Evolutionary conservation across 2,888 invertebrate species (phyloP).

Genomic region (Laothoe populi): DNA sequence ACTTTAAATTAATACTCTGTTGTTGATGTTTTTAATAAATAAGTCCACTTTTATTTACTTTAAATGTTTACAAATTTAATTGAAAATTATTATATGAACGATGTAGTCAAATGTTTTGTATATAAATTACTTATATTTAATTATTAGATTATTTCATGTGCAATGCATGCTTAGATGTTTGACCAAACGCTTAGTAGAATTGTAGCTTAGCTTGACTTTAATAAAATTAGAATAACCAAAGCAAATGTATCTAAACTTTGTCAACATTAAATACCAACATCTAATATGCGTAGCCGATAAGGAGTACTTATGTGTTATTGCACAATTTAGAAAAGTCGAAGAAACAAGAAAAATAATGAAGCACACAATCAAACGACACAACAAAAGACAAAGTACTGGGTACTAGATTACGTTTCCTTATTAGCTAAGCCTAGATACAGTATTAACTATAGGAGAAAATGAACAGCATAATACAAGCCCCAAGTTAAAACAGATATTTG

Average conservation of each 20-base stretch:
- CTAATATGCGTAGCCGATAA: conserved; percentile 6
- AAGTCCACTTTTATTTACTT: conserved; percentile 34
- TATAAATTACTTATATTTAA: conserved; percentile 23
- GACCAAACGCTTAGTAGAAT: conserved; percentile 26
- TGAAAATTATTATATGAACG: conserved; percentile 25
- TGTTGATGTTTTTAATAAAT: conserved; percentile 29
- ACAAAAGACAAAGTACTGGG: not conserved
- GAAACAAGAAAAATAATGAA: not conserved
- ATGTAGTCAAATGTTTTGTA: conserved; percentile 17
- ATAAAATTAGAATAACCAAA: conserved; percentile 29
- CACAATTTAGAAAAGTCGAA: not conserved
- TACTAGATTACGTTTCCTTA: conserved; percentile 46
- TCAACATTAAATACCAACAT: not conserved
- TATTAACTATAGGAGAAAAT: conserved; percentile 26
- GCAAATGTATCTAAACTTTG: conserved; percentile 32
- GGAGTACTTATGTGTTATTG: not conserved
- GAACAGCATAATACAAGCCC: not conserved
- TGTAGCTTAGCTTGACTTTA: conserved; percentile 24
- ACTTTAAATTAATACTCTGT: conserved; percentile 26
- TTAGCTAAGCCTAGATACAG: conserved; percentile 42
- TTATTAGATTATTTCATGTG: conserved; percentile 12
- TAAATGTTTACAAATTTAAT: conserved; percentile 24
- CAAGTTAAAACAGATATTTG: conserved; percentile 1
- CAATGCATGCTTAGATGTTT: conserved; percentile 21
- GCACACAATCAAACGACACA: not conserved